Conservation (phyloP, 2,113 vertebrate genomes). For the Calyptomena viridis region DNA sequence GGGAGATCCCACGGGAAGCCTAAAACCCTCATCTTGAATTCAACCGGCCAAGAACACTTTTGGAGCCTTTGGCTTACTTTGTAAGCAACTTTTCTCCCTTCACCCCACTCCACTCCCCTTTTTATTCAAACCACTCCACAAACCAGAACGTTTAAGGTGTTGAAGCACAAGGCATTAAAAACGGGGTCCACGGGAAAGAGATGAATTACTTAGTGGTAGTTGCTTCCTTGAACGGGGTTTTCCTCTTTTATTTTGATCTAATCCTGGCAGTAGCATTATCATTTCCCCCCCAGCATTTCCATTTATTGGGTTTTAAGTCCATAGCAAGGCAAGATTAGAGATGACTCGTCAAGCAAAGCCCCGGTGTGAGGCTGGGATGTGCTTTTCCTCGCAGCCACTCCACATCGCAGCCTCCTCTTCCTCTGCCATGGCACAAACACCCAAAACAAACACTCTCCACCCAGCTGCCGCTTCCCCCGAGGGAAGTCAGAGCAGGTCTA, state of each 20-base stretch:
- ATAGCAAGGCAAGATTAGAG: background rate
- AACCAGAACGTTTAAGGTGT: background rate
- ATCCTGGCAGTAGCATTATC: background rate
- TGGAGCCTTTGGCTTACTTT: conserved; percentile 45
- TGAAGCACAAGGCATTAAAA: background rate
- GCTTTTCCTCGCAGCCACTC: background rate
- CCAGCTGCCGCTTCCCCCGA: background rate
- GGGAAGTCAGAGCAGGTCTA: background rate
- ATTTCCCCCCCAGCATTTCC: background rate
- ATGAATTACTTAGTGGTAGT: background rate
- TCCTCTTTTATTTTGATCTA: background rate
- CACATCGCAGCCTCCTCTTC: background rate
- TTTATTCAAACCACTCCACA: background rate
- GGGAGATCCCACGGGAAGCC: conserved; percentile 74
- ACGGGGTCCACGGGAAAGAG: background rate
- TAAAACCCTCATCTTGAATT: conserved; percentile 68
- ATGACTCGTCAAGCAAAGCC: background rate
- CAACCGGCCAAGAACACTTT: conserved; percentile 58
- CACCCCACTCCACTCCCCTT: background rate
- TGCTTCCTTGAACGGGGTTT: background rate
- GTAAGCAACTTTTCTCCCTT: background rate
- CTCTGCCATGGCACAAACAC: background rate
- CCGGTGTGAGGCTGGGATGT: background rate
- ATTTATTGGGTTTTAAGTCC: background rate
- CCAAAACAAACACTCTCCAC: background rate